Conservation (phyloP, 2,113 vertebrate genomes). For the Clarias magur region DNA sequence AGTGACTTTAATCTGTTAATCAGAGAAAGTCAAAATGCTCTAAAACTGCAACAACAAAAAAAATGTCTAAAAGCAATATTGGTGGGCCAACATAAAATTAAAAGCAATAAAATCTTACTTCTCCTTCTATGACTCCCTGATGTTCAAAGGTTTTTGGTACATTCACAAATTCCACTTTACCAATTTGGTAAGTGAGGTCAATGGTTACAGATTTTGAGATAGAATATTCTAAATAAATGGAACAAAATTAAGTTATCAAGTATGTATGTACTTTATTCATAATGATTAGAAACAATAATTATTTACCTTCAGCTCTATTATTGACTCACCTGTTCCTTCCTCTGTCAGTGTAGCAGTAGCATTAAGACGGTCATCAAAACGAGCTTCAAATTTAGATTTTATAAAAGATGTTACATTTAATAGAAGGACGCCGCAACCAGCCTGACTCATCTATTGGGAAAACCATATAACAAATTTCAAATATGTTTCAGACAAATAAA, state of each 20-base stretch:
- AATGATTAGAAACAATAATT: no score
- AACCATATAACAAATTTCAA: not conserved
- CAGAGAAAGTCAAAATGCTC: not conserved
- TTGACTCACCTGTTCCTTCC: constrained; percentile 66
- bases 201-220: constrained; percentile 27
- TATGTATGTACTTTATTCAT: no score
- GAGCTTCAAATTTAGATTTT: constrained; percentile 16
- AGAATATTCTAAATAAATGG: not conserved
- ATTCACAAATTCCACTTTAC: constrained; percentile 63
- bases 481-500: not conserved
- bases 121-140: constrained; percentile 58
- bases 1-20: constrained; percentile 61
- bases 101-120: constrained; percentile 54
- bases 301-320: not conserved
- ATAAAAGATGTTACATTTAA: constrained; percentile 51
- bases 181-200: constrained; percentile 49
- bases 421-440: not conserved
- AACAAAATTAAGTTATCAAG: constrained; percentile 37
- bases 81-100: not conserved
- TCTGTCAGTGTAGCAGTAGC: constrained; percentile 54
- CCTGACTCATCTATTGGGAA: not conserved
- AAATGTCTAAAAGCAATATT: not conserved
- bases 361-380: not conserved
- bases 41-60: not conserved
- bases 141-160: constrained; percentile 59